Evolutionary conservation across 1,140 invertebrate species (phyloP), one percentile per base, ranked within the genome.

Genomic region (Cotesia glomerata): DNA sequence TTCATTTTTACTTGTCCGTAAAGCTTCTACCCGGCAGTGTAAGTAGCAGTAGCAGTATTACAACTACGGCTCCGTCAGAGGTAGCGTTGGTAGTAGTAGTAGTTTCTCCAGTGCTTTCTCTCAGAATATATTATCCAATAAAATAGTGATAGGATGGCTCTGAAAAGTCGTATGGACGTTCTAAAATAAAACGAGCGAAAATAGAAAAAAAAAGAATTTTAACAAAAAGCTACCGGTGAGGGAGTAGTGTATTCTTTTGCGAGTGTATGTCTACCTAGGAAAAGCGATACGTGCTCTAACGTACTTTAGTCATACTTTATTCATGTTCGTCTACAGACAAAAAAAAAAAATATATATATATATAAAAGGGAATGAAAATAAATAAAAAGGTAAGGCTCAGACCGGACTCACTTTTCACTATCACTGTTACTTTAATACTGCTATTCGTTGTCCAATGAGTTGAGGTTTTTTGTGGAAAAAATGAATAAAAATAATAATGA

Each of bases 211-310:
- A 58, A 58, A 54, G 13, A 16, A 54, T 9, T 45, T 45, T 45
- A 45, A 45, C 39, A 58, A 58, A 58, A 58, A 58, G 56, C 8
- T 11, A 16, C 18, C 8, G 18, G 3, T 18, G 56, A 58, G 14
- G 8, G 18, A 26, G 18, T 58, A 58, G 56, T 58, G 56, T 58
- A 0, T 58, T 58, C 56, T 58, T 58, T 18, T 26, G 18, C 26
- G 9, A 58, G 56, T 58, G 9, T 58, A 16, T 58, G 56, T 58
- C 56, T 58, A 26, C 14, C 32, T 18, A 62, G 59, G 35, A 62
- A 36, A 35, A 62, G 32, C 59, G 59, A 62, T 62, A 62, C 59
- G 59, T 62, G 59, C 59, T 62, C 35, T 62, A 62, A 62, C 32
- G 35, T 62, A 62, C 59, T 36, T 62, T 36, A 62, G 32, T 62